Conservation (phyloP, 1,140 invertebrate species). For the Drosophila repletoides region DNA sequence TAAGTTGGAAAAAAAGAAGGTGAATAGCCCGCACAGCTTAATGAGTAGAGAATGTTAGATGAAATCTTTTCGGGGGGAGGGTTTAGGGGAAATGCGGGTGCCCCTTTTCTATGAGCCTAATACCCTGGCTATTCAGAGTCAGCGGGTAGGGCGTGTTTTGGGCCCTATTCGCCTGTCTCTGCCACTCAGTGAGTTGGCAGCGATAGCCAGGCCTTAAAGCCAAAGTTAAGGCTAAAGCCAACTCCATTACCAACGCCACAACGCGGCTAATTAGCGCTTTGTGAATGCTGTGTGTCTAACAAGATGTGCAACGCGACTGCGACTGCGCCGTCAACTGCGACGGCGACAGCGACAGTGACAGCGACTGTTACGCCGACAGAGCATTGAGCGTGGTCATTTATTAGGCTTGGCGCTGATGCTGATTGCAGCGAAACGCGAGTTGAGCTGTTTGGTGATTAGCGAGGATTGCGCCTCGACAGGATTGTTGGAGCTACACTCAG, state of each 20-base stretch:
- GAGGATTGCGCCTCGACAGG: constrained; percentile 28
- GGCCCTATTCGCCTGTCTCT: background rate
- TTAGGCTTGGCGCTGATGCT: constrained; percentile 42
- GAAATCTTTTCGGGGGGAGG: too few species aligned
- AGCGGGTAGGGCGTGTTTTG: constrained; percentile 5
- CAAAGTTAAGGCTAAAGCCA: constrained; percentile 7
- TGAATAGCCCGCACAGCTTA: too few species aligned
- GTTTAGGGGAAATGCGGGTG: constrained; percentile 26
- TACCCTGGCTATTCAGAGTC: too few species aligned
- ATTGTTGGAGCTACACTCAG: background rate
- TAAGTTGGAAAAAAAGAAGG: too few species aligned
- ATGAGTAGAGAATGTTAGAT: too few species aligned
- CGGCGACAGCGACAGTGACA: background rate
- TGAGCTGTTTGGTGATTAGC: constrained; percentile 57
- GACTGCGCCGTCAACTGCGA: constrained; percentile 13
- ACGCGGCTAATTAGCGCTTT: constrained; percentile 72
- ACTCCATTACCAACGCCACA: constrained; percentile 55
- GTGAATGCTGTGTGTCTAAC: constrained; percentile 31
- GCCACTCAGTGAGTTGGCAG: constrained; percentile 13
- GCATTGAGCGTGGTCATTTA: constrained; percentile 46
- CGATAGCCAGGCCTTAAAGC: background rate
- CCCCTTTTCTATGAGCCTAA: constrained; percentile 2
- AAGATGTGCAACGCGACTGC: constrained; percentile 29
- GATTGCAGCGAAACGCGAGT: too few species aligned
- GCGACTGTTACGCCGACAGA: constrained; percentile 1